phyloP scores from a whole-genome alignment of 2,888 invertebrate genomes.

The Thymelicus acteon region DNA sequence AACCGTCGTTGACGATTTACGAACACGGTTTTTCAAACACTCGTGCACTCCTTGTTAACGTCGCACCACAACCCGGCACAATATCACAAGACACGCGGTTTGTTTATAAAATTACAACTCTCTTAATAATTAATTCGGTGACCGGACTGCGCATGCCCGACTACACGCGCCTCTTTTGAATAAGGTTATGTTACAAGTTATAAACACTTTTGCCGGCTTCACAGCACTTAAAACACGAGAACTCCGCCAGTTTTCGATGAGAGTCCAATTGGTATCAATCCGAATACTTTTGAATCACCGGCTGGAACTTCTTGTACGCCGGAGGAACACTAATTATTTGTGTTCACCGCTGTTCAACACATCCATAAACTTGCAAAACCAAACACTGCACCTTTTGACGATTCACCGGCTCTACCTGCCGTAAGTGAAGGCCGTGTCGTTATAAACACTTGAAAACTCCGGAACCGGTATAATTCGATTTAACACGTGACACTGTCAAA shows the following conservation, averaged over 20 bases:
- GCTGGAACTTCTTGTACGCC: slow-evolving; percentile 47
- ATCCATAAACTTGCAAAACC: slow-evolving; percentile 55
- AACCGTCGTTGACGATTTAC: slow-evolving; percentile 50
- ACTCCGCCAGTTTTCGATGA: slow-evolving; percentile 64
- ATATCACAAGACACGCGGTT: slow-evolving; percentile 68
- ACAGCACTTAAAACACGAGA: slow-evolving; percentile 56
- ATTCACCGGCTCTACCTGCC: slow-evolving; percentile 76
- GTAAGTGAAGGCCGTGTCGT: slow-evolving; percentile 76
- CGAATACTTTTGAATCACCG: slow-evolving; percentile 54
- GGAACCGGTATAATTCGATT: slow-evolving; percentile 80
- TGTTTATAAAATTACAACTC: slow-evolving; percentile 79
- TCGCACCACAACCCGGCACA: slow-evolving; percentile 61
- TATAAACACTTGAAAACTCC: slow-evolving; percentile 81
- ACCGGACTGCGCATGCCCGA: slow-evolving; percentile 78
- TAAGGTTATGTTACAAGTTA: slow-evolving; percentile 79
- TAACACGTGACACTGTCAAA: slow-evolving; percentile 82
- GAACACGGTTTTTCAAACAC: slow-evolving; percentile 46
- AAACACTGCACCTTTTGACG: slow-evolving; percentile 55
- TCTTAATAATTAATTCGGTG: slow-evolving; percentile 76
- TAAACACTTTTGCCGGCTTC: slow-evolving; percentile 63
- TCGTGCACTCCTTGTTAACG: slow-evolving; percentile 67
- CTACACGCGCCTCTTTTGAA: slow-evolving; percentile 78
- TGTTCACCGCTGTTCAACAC: slow-evolving; percentile 62
- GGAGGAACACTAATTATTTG: slow-evolving; percentile 53
- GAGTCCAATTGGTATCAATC: slow-evolving; percentile 68